Base-by-base conservation (phyloP, 2,113 vertebrate species). In the Lampris incognitus region DNA sequence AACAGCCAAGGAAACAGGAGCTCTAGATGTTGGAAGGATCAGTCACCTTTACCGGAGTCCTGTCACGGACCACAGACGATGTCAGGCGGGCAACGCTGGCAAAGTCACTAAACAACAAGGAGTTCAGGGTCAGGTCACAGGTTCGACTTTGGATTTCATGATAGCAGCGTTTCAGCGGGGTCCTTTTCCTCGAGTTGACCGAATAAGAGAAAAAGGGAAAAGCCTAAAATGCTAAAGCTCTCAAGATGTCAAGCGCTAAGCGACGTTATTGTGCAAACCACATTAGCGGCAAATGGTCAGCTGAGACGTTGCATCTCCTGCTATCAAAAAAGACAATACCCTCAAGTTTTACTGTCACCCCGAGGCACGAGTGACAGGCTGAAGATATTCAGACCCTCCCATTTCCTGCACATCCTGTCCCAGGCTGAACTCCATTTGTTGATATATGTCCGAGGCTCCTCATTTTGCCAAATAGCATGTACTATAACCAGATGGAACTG, bases 401-500 rank as follows among this genome's bases (percentile, higher is more conserved):
- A 48, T 78, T 63, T 62, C 48, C 24, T 46, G 48, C 62, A 48
- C 78, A 74, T 79, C 76, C 83, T 85, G 69, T 80, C 72, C 41
- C 72, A 41, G 68, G 49, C 72, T 9, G 57, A 79, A 75, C 72
- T 81, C 60, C 87, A 88, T 91, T 74, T 92, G 88, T 71, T 89
- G 77, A 90, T 84, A 67, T 87, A 87, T 82, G 82, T 88, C 84
- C 82, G 74, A 87, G 87, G 88, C 82, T 64, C 54, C 60, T 74
- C 54, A 81, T 76, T 81, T 85, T 85, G 90, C 85, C 89, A 90
- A 69, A 88, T 79, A 78, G 83, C 86, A 85, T 90, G 84, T 85
- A 24, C 24, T 24, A 77, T 92, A 91, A 87, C 68, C 94, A 93
- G 92, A 94, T 92, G 90, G 93, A 92, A 88, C 67, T 68, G 72